Evolutionary conservation across 2,888 invertebrate species (phyloP).

Genomic region (Hymenopus coronatus): DNA sequence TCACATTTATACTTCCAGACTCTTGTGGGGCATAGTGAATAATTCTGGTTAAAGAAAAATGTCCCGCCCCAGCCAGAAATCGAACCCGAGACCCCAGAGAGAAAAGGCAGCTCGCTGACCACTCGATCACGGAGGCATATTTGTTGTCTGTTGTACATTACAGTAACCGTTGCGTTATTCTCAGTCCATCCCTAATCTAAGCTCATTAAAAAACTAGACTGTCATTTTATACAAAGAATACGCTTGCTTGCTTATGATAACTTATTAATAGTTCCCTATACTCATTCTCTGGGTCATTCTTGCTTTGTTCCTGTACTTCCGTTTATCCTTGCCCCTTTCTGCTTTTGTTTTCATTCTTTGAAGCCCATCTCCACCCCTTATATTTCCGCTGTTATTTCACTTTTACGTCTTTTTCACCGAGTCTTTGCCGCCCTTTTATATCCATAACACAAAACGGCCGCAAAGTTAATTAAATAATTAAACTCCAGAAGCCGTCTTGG

Average conservation of each 20-base stretch:
- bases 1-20: too few species aligned
- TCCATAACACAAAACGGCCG: not conserved
- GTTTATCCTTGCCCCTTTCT: not conserved
- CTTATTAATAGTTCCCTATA: not conserved
- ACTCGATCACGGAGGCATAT: too few species aligned
- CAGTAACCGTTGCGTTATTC: too few species aligned
- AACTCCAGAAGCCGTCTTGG: not conserved
- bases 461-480: conserved; percentile 7
- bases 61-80: too few species aligned
- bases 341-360: not conserved
- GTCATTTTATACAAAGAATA: too few species aligned
- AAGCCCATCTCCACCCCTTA: not conserved
- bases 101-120: too few species aligned
- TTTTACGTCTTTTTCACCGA: not conserved
- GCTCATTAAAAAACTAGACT: too few species aligned
- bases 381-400: not conserved
- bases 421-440: not conserved
- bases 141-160: too few species aligned
- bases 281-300: not conserved
- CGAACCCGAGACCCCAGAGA: too few species aligned
- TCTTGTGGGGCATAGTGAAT: too few species aligned
- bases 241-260: not conserved
- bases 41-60: too few species aligned
- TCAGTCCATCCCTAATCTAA: too few species aligned
- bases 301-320: not conserved